Percentiles rank a stretch among this genome's conserved stretches.
Conservation (phyloP, 2,888 invertebrate species). For the Watsonalla cultraria region DNA sequence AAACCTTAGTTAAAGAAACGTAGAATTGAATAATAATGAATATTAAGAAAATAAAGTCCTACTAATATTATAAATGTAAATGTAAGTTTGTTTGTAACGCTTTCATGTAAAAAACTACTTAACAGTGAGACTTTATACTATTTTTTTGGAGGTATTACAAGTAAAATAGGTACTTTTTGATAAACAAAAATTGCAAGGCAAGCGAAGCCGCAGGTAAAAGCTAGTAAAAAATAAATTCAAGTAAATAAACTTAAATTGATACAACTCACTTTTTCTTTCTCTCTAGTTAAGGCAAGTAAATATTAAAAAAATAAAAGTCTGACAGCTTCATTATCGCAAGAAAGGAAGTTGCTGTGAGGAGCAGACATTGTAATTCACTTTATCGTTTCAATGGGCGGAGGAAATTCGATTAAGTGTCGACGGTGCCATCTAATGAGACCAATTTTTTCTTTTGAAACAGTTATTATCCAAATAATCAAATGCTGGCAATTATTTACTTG, state of each 20-base stretch:
- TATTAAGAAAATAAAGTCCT: too few species aligned
- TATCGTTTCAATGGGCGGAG: slow-evolving; percentile 37
- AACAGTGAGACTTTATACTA: too few species aligned
- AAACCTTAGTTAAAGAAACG: too few species aligned
- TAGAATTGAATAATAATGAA: too few species aligned
- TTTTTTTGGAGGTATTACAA: too few species aligned
- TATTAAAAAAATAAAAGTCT: neutral
- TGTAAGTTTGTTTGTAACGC: too few species aligned
- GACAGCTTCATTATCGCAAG: neutral
- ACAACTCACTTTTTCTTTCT: neutral
- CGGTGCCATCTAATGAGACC: slow-evolving; percentile 28
- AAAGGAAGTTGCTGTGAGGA: neutral
- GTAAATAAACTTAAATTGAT: neutral
- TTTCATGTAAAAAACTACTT: too few species aligned
- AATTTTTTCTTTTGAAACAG: neutral
- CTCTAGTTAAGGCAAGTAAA: neutral
- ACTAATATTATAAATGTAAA: too few species aligned
- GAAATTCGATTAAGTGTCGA: slow-evolving; percentile 48
- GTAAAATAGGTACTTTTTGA: too few species aligned
- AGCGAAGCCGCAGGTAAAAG: too few species aligned
- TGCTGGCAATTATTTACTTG: neutral
- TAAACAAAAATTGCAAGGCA: too few species aligned
- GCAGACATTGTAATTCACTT: slow-evolving; percentile 47
- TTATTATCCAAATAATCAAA: neutral
- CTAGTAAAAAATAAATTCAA: too few species aligned